Evolutionary conservation across 2,113 vertebrate species (phyloP), one percentile per base, ranked within the genome.

Genomic region (Mustelus asterias): DNA sequence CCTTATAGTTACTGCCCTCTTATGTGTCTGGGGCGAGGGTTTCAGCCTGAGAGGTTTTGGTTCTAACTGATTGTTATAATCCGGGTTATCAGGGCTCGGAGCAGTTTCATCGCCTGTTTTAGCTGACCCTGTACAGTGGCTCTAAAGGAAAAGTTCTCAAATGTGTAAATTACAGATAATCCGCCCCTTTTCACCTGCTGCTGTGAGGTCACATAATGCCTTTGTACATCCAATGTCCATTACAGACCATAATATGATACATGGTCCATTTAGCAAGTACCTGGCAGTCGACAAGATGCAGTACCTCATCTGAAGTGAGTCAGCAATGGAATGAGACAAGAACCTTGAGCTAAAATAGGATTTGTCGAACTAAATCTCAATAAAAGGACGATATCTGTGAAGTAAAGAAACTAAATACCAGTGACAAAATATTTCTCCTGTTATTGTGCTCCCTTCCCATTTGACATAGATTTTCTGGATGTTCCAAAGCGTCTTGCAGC

Each of bases 221-320:
- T 76, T 48, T 70, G 94, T 54, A 95, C 6, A 1, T 72, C 94
- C 69, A 72, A 41, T 22, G 10, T 72, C 93, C 29, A 72, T 95
- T 69, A 72, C 65, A 29, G 37, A 29, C 65, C 22, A 95, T 29
- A 11, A 72, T 54, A 72, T 95, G 67, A 72, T 95, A 54, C 44
- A 72, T 95, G 37, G 41, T 20, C 94, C 37, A 95, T 95, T 95
- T 95, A 93, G 41, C 67, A 95, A 76, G 70, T 72, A 72, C 67
- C 24, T 95, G 67, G 72, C 67, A 94, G 92, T 65, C 92, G 44
- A 41, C 22, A 94, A 41, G 92, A 70, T 26, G 54, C 33, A 69
- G 22, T 41, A 69, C 41, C 63, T 94, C n/a, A 70, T n/a, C 89
- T 92, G 58, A 90, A 90, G 14, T 94, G 60, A 94, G 65, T 94